Conservation (phyloP, 2,797 vertebrate species). For the Trematomus bernacchii region DNA sequence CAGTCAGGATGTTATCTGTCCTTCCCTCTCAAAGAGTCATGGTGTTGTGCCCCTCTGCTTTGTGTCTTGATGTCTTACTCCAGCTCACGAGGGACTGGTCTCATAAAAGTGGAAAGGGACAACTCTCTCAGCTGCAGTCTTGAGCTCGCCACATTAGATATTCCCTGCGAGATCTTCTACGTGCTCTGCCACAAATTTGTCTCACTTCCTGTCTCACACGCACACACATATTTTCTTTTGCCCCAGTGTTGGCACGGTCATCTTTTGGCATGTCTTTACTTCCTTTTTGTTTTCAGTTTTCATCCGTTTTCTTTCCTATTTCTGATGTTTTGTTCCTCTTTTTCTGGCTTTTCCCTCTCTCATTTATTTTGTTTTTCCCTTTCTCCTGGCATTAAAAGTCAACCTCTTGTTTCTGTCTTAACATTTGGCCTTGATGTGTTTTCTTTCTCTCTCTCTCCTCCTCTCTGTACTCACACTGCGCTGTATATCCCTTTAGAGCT, state of each 20-base stretch:
- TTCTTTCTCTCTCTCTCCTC: background rate
- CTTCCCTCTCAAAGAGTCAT: slow-evolving; percentile 34
- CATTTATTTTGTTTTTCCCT: background rate
- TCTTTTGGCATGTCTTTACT: slow-evolving; percentile 1
- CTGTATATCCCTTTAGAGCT: slow-evolving; percentile 19
- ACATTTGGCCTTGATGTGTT: background rate
- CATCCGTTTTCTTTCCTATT: background rate
- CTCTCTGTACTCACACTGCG: background rate
- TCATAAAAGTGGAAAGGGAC: slow-evolving; percentile 60
- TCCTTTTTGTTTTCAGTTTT: background rate
- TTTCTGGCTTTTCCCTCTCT: too few species aligned
- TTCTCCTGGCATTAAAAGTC: background rate
- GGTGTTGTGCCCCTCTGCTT: slow-evolving; percentile 38
- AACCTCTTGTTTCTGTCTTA: background rate
- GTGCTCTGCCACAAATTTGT: slow-evolving; percentile 60
- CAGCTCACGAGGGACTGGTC: slow-evolving; percentile 39
- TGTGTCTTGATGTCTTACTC: slow-evolving; percentile 68
- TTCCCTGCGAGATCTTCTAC: slow-evolving; percentile 51
- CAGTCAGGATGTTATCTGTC: slow-evolving; percentile 30
- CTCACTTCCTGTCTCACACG: slow-evolving; percentile 24
- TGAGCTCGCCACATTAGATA: slow-evolving; percentile 54
- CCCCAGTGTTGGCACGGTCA: background rate
- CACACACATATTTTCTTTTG: slow-evolving; percentile 30
- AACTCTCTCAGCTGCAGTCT: slow-evolving; percentile 55
- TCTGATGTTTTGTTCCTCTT: background rate